Conservation (phyloP, 1,140 invertebrate species). For the Plodia interpunctella region DNA sequence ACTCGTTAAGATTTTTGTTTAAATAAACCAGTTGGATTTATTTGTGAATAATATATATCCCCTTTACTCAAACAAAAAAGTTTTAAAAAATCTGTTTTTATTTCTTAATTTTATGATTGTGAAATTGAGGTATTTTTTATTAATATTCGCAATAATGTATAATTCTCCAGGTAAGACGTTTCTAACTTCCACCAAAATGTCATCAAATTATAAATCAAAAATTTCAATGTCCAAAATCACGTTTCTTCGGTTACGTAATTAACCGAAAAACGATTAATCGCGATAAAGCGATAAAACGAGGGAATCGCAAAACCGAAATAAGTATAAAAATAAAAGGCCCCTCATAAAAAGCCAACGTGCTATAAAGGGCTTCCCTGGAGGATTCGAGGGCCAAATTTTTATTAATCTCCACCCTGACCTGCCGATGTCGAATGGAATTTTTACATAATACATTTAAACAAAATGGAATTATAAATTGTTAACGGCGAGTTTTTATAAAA, state of each 20-base stretch:
- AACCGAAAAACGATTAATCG: conserved; percentile 52
- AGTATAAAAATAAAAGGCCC: conserved; percentile 57
- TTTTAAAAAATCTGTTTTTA: too few relatives aligned
- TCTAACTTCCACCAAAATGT: not conserved
- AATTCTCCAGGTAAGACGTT: too few relatives aligned
- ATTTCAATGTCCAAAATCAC: conserved; percentile 10
- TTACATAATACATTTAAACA: conserved; percentile 44
- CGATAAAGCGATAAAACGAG: conserved; percentile 40
- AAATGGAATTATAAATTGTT: conserved; percentile 52
- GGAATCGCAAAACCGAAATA: conserved; percentile 52
- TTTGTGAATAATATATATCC: too few relatives aligned
- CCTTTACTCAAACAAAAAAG: too few relatives aligned
- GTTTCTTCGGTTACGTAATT: conserved; percentile 31
- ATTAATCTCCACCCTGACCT: conserved; percentile 57
- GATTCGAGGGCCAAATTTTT: conserved; percentile 56
- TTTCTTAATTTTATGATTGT: too few relatives aligned
- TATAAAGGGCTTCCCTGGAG: conserved; percentile 57
- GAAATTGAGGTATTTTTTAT: too few relatives aligned
- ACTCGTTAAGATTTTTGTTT: too few relatives aligned
- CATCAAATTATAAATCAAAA: not conserved
- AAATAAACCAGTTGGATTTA: too few relatives aligned
- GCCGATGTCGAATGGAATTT: conserved; percentile 39
- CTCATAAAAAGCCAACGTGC: conserved; percentile 62
- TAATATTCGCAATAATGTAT: too few relatives aligned
- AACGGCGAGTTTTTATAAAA: not conserved